Evolutionary conservation across 2,888 invertebrate species (phyloP).

Genomic region (Aleiodes testaceus): DNA sequence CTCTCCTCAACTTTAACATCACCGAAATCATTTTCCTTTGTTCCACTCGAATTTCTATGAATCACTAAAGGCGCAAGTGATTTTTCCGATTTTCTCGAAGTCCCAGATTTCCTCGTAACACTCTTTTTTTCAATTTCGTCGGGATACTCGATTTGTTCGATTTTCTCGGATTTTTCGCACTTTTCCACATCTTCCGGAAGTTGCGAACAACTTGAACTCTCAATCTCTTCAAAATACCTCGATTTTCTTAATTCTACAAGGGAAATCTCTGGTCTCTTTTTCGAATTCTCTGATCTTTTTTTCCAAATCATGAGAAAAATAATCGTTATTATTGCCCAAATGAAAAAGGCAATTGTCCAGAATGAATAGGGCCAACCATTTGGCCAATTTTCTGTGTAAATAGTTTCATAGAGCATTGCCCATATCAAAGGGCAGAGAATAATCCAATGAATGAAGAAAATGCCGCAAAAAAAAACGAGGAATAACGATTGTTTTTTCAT

Average conservation of each 20-base stretch:
- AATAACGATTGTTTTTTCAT: slow-evolving; percentile 41
- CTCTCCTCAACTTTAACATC: slow-evolving; percentile 18
- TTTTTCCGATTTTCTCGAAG: slow-evolving; percentile 35
- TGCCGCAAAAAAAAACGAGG: slow-evolving; percentile 43
- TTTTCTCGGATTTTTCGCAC: too few species aligned
- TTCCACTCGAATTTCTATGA: slow-evolving; percentile 54
- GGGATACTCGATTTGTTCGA: too few species aligned
- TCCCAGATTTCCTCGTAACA: not conserved
- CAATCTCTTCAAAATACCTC: too few species aligned
- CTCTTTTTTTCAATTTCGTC: not conserved
- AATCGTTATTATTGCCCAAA: slow-evolving; percentile 56
- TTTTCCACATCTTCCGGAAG: too few species aligned
- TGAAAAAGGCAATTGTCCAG: slow-evolving; percentile 59
- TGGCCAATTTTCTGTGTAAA: slow-evolving; percentile 45
- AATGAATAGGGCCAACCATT: slow-evolving; percentile 51
- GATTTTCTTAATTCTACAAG: not conserved
- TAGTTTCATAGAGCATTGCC: slow-evolving; percentile 47
- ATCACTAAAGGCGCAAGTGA: slow-evolving; percentile 56
- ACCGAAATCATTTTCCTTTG: slow-evolving; percentile 18
- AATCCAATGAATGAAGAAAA: slow-evolving; percentile 69
- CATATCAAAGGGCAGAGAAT: slow-evolving; percentile 66
- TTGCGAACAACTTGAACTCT: too few species aligned
- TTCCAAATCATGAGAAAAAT: slow-evolving; percentile 49
- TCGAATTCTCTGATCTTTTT: not conserved
- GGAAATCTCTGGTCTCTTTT: not conserved